These are phyloP conservation scores for Perca flavescens DNA, from an alignment of 2,113 vertebrate genomes.

Conservation along the genomic window DNA sequence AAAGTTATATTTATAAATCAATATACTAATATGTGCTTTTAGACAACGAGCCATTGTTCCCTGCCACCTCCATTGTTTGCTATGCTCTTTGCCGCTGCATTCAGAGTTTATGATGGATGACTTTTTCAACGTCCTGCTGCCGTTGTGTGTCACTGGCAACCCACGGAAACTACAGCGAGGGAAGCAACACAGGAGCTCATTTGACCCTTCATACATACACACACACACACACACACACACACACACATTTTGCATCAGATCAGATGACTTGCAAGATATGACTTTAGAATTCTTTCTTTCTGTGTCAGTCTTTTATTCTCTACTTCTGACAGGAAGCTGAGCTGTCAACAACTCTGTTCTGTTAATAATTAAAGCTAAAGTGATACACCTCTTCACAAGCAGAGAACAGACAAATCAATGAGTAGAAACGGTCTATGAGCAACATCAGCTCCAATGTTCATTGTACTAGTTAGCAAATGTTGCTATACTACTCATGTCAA, in stretches of 20 bases:
- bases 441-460: neutral
- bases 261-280: neutral
- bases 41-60: neutral
- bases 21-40: neutral
- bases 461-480: neutral
- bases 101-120: neutral
- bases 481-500: neutral
- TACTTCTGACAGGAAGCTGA: constrained; percentile 25
- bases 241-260: constrained; percentile 36
- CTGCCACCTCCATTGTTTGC: neutral
- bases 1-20: no score
- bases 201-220: no score
- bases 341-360: constrained; percentile 30
- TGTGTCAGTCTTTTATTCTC: neutral
- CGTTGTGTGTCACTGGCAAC: no score
- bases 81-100: neutral
- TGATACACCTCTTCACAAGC: neutral
- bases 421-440: neutral
- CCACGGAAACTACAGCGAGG: no score
- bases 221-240: constrained; percentile 9
- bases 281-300: constrained; percentile 20
- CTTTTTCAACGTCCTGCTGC: no score
- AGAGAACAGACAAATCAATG: neutral
- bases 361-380: constrained; percentile 69
- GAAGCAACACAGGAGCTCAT: no score